Conservation (phyloP, 2,113 vertebrate genomes). For the Cacatua alba region DNA sequence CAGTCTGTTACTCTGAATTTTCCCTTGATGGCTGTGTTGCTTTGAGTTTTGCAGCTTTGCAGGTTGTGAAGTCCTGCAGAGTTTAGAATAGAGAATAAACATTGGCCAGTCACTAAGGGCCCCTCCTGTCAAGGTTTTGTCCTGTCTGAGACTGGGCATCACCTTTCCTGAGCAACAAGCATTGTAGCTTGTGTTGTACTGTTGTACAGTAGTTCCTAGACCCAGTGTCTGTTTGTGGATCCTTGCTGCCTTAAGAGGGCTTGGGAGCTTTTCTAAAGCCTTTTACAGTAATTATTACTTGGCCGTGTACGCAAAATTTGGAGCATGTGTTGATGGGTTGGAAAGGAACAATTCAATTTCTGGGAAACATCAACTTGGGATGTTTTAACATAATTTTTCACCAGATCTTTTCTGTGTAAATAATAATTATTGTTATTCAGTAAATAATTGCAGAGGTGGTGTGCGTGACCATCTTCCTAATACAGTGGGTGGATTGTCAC, state of each 20-base stretch:
- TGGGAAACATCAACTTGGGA: background rate
- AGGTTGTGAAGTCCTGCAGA: background rate
- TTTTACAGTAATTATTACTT: background rate
- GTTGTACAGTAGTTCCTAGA: background rate
- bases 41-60: background rate
- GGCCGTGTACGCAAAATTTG: background rate
- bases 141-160: background rate
- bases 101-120: background rate
- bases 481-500: background rate
- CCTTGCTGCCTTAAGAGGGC: background rate
- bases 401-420: background rate
- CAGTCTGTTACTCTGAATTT: background rate
- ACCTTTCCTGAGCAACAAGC: background rate
- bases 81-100: background rate
- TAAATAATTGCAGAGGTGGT: background rate
- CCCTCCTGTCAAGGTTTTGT: background rate
- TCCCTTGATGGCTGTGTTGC: background rate
- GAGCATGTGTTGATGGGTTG: background rate
- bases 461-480: background rate
- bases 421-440: background rate
- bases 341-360: background rate
- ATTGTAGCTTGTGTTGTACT: background rate
- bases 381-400: background rate
- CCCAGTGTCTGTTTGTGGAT: background rate
- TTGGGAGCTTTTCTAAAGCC: background rate